Evolutionary conservation across 2,113 vertebrate genomes (phyloP).

Genomic region (Melanerpes aurifrons): DNA sequence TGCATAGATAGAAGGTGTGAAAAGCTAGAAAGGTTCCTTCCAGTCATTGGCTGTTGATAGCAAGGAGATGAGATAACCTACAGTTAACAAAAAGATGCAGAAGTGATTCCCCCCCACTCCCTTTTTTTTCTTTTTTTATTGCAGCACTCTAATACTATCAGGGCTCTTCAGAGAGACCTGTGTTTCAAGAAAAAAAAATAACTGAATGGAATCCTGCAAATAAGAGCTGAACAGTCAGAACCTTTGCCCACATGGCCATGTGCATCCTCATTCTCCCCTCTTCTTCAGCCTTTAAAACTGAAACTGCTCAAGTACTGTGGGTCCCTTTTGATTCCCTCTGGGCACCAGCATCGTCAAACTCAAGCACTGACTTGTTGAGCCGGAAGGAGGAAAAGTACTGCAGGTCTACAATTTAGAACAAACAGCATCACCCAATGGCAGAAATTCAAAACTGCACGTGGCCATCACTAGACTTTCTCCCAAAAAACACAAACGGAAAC

Average conservation of each 20-base stretch:
- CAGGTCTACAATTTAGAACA: background rate
- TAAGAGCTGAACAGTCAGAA: background rate
- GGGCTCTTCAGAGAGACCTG: background rate
- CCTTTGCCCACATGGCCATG: background rate
- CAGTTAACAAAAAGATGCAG: background rate
- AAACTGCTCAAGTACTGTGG: background rate
- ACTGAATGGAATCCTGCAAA: background rate
- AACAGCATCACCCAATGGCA: conserved; percentile 55
- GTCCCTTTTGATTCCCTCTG: background rate
- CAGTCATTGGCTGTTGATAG: background rate
- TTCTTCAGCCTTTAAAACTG: background rate
- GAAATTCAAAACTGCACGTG: conserved; percentile 19
- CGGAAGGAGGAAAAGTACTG: background rate
- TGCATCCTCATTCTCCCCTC: background rate
- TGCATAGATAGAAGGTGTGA: background rate
- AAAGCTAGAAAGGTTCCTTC: background rate
- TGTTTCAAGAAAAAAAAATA: background rate
- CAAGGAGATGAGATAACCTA: background rate
- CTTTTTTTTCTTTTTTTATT: background rate
- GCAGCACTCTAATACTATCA: background rate
- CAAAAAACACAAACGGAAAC: background rate
- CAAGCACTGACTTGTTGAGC: background rate
- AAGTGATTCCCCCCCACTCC: background rate
- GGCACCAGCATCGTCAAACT: background rate
- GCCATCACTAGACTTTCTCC: background rate